Evolutionary conservation across 2,888 invertebrate genomes (phyloP), one percentile per base, ranked within the genome.

Genomic region (Eristalinus sepulchralis): DNA sequence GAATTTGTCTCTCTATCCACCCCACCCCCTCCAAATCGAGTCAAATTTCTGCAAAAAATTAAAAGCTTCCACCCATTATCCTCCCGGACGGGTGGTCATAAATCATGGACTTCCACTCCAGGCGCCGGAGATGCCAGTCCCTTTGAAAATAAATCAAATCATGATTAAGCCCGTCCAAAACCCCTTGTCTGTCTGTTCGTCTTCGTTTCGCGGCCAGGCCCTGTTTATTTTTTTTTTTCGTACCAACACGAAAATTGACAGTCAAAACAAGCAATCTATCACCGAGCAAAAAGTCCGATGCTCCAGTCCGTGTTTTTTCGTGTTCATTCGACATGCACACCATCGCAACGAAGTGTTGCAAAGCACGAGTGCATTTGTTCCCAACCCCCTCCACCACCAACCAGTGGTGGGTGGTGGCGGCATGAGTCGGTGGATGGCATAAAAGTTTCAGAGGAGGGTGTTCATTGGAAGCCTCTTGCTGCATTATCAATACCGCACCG

Each of bases 331-430:
- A 47, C 63, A 70, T 68, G 81, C 39, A 68, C 20, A 11, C 22
- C 33, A 57, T 2, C 33, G 31, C 47, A 34, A 11, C 31, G 57
- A 34, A 47, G 39, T 55, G 34, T 39, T 53, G 17, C 64, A 70
- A 53, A 82, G 86, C 86, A 86, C 77, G 70, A 78, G 73, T 78
- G 85, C 82, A 85, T 82, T 73, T 77, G 85, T 78, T 64, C 47
- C 59, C 55, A 63, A 39, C 64, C n/a, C 20, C 36, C 20, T n/a
- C 39, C 71, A 5, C 57, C 22, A n/a, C 6, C 68, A 63, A 17
- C 27, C 10, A 13, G n/a, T 5, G 0, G n/a, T n/a, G 13, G 13
- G n/a, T 1, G 4, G n/a, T 3, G n/a, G 17, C 6, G 1, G 47
- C 17, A 8, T n/a, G 47, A 17, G 8, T 1, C 8, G 13, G n/a